Percentiles rank a stretch among this genome's conserved stretches.
Evolutionary conservation across 2,113 vertebrate species (phyloP).

Genomic region (Phylloscopus trochilus): DNA sequence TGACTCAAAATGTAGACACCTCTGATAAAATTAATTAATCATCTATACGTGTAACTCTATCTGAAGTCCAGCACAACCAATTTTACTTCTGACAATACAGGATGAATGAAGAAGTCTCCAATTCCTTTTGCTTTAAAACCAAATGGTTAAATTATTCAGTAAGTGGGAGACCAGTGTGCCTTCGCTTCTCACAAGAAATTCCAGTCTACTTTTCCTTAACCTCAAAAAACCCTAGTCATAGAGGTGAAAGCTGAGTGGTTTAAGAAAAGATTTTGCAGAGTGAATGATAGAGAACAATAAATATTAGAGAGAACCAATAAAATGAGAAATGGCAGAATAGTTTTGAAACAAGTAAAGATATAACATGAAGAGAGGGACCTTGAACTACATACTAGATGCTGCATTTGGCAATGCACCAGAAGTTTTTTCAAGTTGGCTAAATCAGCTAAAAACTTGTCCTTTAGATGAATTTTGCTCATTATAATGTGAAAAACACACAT

Average conservation of each 20-base stretch:
- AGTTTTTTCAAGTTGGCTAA: background rate
- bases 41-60: background rate
- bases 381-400: background rate
- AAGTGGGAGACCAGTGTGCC: background rate
- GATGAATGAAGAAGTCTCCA: background rate
- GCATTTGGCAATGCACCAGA: background rate
- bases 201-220: background rate
- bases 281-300: background rate
- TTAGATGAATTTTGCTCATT: background rate
- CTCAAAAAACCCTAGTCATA: background rate
- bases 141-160: background rate
- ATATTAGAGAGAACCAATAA: background rate
- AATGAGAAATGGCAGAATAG: background rate
- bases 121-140: background rate
- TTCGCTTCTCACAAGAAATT: background rate
- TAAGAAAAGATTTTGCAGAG: background rate
- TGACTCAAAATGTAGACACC: background rate
- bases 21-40: background rate
- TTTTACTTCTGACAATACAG: background rate
- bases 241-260: background rate
- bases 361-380: background rate
- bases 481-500: background rate
- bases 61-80: background rate
- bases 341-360: background rate
- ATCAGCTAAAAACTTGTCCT: background rate